These are phyloP conservation scores for Danio choprae DNA, from an alignment of 2,797 vertebrate genomes.

Conservation along the genomic window DNA sequence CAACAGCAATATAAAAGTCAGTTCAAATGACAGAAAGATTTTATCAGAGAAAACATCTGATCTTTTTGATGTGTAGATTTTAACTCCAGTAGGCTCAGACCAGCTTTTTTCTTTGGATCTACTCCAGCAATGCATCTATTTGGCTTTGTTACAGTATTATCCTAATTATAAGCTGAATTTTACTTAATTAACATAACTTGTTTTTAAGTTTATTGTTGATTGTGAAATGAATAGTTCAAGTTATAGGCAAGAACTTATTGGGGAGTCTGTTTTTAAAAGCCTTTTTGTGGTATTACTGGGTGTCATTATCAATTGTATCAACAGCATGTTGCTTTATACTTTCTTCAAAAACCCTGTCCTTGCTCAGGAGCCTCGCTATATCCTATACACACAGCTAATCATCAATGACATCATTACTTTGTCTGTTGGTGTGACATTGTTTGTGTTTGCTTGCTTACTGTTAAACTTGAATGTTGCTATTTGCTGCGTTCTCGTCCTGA, in stretches of 20 bases:
- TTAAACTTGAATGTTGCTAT: conserved; percentile 15
- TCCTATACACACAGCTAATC: conserved; percentile 43
- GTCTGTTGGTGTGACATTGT: neutral
- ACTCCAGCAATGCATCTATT: neutral
- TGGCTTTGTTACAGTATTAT: neutral
- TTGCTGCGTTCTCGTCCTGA: conserved; percentile 29
- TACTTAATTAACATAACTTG: neutral
- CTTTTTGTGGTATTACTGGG: conserved; percentile 6
- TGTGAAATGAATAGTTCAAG: conserved; percentile 14
- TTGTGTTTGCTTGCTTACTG: conserved; percentile 1
- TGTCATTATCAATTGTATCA: conserved; percentile 37
- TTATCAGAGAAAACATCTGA: neutral
- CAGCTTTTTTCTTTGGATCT: neutral
- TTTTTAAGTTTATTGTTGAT: neutral
- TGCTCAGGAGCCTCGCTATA: conserved; percentile 33
- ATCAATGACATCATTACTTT: conserved; percentile 46
- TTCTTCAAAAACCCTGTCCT: conserved; percentile 45
- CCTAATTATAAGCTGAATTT: too few species aligned
- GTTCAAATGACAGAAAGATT: neutral
- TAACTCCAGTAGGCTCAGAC: too few species aligned
- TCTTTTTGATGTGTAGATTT: too few species aligned
- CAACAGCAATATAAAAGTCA: neutral
- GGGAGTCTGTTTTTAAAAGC: conserved; percentile 33
- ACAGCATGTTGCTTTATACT: conserved; percentile 30
- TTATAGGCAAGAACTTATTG: neutral